Conservation (phyloP, 2,113 vertebrate genomes). For the Semnornis frantzii region DNA sequence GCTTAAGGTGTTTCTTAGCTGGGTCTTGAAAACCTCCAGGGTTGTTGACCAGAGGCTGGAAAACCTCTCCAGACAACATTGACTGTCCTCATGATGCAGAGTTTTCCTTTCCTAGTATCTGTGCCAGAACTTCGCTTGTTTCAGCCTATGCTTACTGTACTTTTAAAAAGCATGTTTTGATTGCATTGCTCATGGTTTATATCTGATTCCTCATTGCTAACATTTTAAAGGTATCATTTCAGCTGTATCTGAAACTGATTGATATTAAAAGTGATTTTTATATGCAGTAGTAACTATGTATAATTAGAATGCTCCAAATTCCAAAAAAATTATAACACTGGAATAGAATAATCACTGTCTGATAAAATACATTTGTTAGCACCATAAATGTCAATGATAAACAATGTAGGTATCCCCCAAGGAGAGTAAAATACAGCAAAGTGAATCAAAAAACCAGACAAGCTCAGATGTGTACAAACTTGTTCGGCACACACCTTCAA, state of each 20-base stretch:
- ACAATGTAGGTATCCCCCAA: constrained; percentile 21
- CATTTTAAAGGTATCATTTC: neutral
- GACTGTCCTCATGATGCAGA: neutral
- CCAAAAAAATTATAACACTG: neutral
- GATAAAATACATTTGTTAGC: neutral
- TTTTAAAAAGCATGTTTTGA: constrained; percentile 11
- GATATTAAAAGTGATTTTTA: neutral
- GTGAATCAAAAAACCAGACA: constrained; percentile 27
- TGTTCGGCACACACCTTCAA: constrained; percentile 25
- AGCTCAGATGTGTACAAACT: constrained; percentile 47
- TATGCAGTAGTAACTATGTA: neutral
- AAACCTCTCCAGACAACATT: neutral
- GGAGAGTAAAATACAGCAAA: constrained; percentile 27
- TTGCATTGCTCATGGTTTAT: neutral
- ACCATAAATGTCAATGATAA: neutral
- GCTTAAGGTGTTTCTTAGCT: neutral
- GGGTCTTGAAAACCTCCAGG: neutral
- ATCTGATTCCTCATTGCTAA: neutral
- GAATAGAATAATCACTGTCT: neutral
- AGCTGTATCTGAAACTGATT: constrained; percentile 6
- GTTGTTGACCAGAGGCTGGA: neutral
- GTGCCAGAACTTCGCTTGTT: neutral
- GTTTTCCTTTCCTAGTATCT: neutral
- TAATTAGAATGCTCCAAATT: neutral
- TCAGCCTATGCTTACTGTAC: neutral